These are phyloP conservation scores for Lasius platythorax DNA, from an alignment of 2,888 invertebrate genomes.

Conservation along the genomic window DNA sequence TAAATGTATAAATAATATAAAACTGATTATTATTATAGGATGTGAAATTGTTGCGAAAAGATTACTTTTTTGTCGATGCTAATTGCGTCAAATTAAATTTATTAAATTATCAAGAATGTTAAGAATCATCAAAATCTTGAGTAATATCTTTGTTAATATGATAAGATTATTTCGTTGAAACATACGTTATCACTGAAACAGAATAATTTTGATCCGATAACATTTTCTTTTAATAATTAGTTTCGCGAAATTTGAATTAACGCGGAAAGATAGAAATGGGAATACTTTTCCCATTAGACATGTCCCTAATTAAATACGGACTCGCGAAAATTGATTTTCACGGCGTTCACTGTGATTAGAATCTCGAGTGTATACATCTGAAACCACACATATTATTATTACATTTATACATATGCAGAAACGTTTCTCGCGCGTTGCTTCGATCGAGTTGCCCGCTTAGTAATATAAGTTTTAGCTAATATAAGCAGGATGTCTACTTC, in stretches of 20 bases:
- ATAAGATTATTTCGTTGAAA: not conserved
- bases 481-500: too few species aligned
- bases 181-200: not conserved
- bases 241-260: not conserved
- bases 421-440: slow-evolving; percentile 31
- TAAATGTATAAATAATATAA: not conserved
- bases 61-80: not conserved
- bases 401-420: not conserved
- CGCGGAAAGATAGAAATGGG: too few species aligned
- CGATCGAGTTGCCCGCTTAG: slow-evolving; percentile 12
- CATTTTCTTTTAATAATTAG: not conserved
- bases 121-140: too few species aligned
- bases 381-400: not conserved
- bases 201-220: not conserved
- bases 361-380: slow-evolving; percentile 27
- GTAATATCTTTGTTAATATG: not conserved
- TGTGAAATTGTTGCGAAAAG: not conserved
- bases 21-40: not conserved
- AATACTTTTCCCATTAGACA: not conserved
- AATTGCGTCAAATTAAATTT: not conserved
- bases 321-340: not conserved
- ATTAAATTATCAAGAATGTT: not conserved
- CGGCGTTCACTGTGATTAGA: not conserved
- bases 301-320: not conserved
- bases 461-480: too few species aligned